Percentiles rank a stretch among this genome's conserved stretches.
phyloP scores from a whole-genome alignment of 2,797 vertebrate species.

The Perodicticus potto region DNA sequence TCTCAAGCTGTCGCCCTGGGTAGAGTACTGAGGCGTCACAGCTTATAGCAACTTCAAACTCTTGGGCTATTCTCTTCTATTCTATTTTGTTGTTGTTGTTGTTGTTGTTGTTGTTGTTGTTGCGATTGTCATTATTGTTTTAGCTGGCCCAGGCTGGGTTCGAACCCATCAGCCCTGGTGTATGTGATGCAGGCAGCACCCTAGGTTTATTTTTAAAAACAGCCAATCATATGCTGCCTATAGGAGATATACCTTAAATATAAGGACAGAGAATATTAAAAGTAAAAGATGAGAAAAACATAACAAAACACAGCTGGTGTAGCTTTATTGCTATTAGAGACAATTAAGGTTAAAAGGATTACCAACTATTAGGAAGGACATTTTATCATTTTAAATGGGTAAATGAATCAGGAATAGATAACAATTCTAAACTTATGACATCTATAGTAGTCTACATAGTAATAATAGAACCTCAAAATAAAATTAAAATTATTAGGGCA shows the following conservation, averaged over 20 bases:
- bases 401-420: background rate
- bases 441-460: background rate
- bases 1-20: too few relatives aligned
- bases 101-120: too few relatives aligned
- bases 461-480: conserved; percentile 46
- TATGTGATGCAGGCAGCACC: too few relatives aligned
- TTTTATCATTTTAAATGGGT: conserved; percentile 22
- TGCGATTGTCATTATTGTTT: too few relatives aligned
- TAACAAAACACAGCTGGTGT: background rate
- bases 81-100: too few relatives aligned
- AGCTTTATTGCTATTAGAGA: background rate
- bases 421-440: background rate
- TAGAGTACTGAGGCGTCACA: too few relatives aligned
- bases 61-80: too few relatives aligned
- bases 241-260: background rate
- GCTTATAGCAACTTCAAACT: too few relatives aligned
- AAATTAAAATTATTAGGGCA: background rate
- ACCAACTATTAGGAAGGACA: background rate
- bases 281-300: background rate
- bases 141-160: too few relatives aligned
- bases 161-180: too few relatives aligned
- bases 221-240: background rate
- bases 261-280: conserved; percentile 25
- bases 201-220: conserved; percentile 9
- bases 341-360: conserved; percentile 9